Evolutionary conservation across 2,888 invertebrate genomes (phyloP), one percentile per base, ranked within the genome.

Genomic region (Phania funesta): DNA sequence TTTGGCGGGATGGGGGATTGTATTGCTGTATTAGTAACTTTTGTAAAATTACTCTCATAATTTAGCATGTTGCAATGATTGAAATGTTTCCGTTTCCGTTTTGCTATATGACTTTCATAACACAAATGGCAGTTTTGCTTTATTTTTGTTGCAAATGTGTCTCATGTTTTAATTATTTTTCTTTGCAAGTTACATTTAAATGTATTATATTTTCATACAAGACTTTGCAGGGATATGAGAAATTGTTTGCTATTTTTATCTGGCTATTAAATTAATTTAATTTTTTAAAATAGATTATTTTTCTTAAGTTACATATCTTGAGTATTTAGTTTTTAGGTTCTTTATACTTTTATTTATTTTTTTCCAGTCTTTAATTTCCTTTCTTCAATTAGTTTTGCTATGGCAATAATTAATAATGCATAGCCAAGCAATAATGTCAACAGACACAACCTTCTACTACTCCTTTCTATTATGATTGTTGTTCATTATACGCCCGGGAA

Each of bases 381-480:
- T 71, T 71, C 74, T n/a, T 74, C 78, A 82, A 82, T 82, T 78
- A 78, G 74, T 44, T 82, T 82, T 82, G 74, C 68, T 74, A 64
- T 74, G 58, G 48, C 68, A 74, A 74, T 78, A 74, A 74, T 82
- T 82, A 82, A 78, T 82, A 78, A 82, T 82, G 74, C 68, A 77
- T 64, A 56, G 18, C 16, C 54, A 74, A 77, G 77, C 81, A 77
- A 81, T 77, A 76, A 64, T 82, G 77, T 50, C 74, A 78, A 82
- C 70, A 81, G 8, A 77, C 44, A 64, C 56, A 64, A 71, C 48
- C 52, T 70, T 78, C 54, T 48, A 18, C 41, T 65, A 11, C 29
- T 32, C 52, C 52, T 54, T 64, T 22, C 32, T 54, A 64, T 54
- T 52, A 44, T 64, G 24, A 41, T 41, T 29, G 1, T 22, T 13